Evolutionary conservation across 2,113 vertebrate genomes (phyloP), one percentile per base, ranked within the genome.

Genomic region (Clarias batrachus): DNA sequence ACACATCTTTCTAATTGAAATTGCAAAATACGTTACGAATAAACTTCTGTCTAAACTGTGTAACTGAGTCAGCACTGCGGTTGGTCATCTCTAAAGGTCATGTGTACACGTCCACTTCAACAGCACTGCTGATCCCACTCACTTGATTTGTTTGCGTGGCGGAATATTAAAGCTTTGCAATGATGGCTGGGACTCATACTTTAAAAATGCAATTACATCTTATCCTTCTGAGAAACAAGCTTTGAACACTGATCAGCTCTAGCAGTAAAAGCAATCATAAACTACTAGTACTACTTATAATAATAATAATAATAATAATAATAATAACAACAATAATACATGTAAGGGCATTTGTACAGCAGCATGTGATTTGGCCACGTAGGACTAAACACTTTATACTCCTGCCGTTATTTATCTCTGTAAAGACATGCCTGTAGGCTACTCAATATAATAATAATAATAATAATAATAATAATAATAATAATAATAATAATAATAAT

Each of bases 11-110:
- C 5, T 65, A 66, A 48, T 84, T 70, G 13, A 84, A 48, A 84
- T 74, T n/a, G 37, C 60, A n/a, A 52, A 65, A 48, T 65, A 25
- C 1, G 2, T 65, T 65, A 25, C 62, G 10, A 23, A 66, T 66
- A 62, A 81, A 56, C 33, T 37, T 60, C 10, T 63, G 11, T 85
- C 23, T 85, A 84, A 84, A 84, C 74, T 52, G 17, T 54, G 16
- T 1, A 33, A 63, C 25, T 48, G 56, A 80, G 65, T 79, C 77
- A 59, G 56, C 77, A 76, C 74, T 66, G 84, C 66, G 84, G 74
- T 79, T 65, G 60, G 62, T 79, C 62, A 79, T 68, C 65, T 71
- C 23, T 71, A 70, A 86, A 81, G 85, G 85, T 81, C 85, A 80
- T 59, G 23, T 19, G 5, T 71, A 80, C 48, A 52, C 85, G 17